Base-by-base conservation (phyloP, 2,113 vertebrate genomes). In the Mastomys coucha region DNA sequence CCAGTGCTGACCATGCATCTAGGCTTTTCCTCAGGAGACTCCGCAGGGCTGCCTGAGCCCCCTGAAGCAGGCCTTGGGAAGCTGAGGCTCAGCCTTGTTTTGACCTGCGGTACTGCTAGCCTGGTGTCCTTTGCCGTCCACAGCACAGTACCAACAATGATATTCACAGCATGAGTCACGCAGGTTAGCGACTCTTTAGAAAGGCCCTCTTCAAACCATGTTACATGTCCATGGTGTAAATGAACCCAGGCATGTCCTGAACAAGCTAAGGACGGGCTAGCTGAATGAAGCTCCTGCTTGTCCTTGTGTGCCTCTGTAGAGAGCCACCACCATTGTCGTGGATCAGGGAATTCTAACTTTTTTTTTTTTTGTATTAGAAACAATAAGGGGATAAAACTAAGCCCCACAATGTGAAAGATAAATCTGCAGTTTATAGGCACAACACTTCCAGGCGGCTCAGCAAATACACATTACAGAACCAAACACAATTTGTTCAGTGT, bases 271-370 rank as follows among this genome's bases (percentile, higher is more conserved):
- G 39, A 20, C 31, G 5, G 9, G 3, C 12, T 4, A 33, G 49
- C 60, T 36, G n/a, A n/a, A n/a, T n/a, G 65, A 31, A 51, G 16
- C 72, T 72, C 33, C 42, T 53, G 78, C 16, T 11, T 51, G 22
- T 53, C 69, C 65, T 56, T 14, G 7, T 1, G 73, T 36, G 0
- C 51, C 69, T 80, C 51, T 4, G 22, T 0, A 5, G 60, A 75
- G 72, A 56, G 58, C 82, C 53, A 70, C 56, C 45, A 14, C 12
- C 0, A 33, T 80, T 20, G 60, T 1, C 0, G 1, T 8, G 45
- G 84, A 51, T n/a, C 89, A 91, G 78, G 88, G 89, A 89, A 95
- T 2, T n/a, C 84, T 33, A 24, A 51, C 36, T 49, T 6, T 60
- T 69, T 88, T 45, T 53, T 6, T 60, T 69, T 88, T 45, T 53